Conservation (phyloP, 2,888 invertebrate genomes). For the Tachystola acroxantha region DNA sequence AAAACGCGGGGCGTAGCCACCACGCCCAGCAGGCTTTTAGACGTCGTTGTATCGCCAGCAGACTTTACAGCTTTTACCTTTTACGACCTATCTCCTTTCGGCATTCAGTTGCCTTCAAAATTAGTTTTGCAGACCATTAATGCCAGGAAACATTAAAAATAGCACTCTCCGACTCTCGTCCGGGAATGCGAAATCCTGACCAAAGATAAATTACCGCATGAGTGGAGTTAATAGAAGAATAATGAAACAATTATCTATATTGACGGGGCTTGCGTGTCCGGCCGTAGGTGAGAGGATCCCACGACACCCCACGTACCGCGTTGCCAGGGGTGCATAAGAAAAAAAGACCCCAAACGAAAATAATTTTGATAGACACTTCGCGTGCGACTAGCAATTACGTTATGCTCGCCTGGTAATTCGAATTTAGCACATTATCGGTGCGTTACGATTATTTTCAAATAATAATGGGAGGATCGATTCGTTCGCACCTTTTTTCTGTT, state of each 20-base stretch:
- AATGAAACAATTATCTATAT: conserved; percentile 74
- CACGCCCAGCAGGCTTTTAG: conserved; percentile 58
- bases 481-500: conserved; percentile 60
- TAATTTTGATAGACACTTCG: conserved; percentile 76
- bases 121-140: conserved; percentile 26
- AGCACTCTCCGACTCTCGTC: conserved; percentile 20
- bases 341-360: conserved; percentile 61
- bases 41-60: conserved; percentile 34
- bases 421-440: conserved; percentile 74
- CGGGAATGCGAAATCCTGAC: conserved; percentile 8
- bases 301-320: conserved; percentile 31
- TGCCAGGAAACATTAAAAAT: conserved; percentile 12
- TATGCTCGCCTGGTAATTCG: conserved; percentile 50
- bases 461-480: conserved; percentile 48
- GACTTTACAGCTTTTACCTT: conserved; percentile 51
- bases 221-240: conserved; percentile 74
- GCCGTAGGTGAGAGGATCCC: conserved; percentile 42
- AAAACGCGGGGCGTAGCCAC: conserved; percentile 63
- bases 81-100: conserved; percentile 42
- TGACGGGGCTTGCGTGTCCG: conserved; percentile 62
- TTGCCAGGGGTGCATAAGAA: conserved; percentile 53
- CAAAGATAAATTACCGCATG: conserved; percentile 54
- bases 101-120: conserved; percentile 53
- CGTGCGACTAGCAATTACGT: conserved; percentile 68
- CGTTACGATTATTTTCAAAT: conserved; percentile 59